Conservation (phyloP, 2,113 vertebrate species). For the Dolichallabes microphthalmus region DNA sequence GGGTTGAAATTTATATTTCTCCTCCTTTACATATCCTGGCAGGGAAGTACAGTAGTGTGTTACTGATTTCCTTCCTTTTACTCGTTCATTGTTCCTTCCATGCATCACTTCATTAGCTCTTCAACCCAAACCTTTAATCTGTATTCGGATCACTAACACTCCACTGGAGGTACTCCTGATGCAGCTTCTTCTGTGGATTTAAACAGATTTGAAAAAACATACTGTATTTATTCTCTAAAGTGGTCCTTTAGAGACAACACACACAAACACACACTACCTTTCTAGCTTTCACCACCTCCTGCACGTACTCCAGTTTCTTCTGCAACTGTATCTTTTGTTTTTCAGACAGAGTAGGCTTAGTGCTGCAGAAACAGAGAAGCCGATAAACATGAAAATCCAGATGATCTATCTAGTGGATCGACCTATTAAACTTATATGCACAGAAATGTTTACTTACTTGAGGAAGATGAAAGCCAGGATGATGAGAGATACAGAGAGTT, state of each 20-base stretch:
- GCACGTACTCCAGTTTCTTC: constrained; percentile 74
- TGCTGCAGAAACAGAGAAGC: constrained; percentile 59
- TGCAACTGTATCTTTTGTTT: constrained; percentile 76
- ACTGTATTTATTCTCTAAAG: not conserved
- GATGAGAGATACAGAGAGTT: not conserved
- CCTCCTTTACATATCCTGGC: constrained; percentile 16
- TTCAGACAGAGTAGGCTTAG: constrained; percentile 69
- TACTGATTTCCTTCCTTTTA: not conserved
- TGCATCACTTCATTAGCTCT: constrained; percentile 63
- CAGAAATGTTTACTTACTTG: constrained; percentile 3
- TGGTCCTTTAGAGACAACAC: not conserved
- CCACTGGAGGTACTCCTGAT: constrained; percentile 79
- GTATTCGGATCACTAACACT: constrained; percentile 79
- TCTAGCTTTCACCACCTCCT: constrained; percentile 74
- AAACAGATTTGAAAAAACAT: not conserved
- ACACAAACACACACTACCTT: constrained; percentile 66
- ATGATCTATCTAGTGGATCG: no score
- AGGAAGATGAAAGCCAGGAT: not conserved
- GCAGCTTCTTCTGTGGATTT: constrained; percentile 71
- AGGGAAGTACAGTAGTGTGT: constrained; percentile 15
- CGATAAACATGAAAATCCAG: not conserved
- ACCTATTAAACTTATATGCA: not conserved
- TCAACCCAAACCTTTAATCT: constrained; percentile 50
- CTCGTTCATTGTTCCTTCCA: not conserved
- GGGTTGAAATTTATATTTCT: not conserved